Evolutionary conservation across 2,888 invertebrate species (phyloP).

Genomic region (Amphimallon solstitiale): DNA sequence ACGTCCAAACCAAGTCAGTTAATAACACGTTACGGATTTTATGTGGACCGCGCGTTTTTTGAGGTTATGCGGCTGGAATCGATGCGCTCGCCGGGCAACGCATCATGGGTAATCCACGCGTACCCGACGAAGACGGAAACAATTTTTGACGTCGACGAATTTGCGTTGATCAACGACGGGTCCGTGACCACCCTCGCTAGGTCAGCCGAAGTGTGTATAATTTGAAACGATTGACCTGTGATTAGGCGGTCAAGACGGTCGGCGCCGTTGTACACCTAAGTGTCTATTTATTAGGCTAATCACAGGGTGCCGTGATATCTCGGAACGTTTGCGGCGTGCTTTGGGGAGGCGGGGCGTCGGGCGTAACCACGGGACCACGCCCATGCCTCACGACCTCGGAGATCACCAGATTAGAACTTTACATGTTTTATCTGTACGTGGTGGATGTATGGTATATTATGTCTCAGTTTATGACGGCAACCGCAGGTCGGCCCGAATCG

Average conservation of each 20-base stretch:
- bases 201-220: constrained; percentile 58
- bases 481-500: constrained; percentile 37
- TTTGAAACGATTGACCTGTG: constrained; percentile 60
- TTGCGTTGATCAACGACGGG: constrained; percentile 39
- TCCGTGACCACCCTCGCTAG: constrained; percentile 57
- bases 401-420: constrained; percentile 42
- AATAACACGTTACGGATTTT: constrained; percentile 38
- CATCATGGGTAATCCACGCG: constrained; percentile 23
- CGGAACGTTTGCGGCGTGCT: constrained; percentile 51
- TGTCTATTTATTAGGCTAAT: constrained; percentile 63
- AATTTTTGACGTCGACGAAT: constrained; percentile 37
- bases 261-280: constrained; percentile 58
- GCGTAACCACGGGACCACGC: constrained; percentile 56
- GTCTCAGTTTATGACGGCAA: constrained; percentile 14
- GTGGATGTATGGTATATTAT: constrained; percentile 4
- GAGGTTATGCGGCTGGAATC: constrained; percentile 27
- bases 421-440: background rate
- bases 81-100: constrained; percentile 21
- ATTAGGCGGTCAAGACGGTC: constrained; percentile 59
- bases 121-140: constrained; percentile 29
- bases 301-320: constrained; percentile 57
- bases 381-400: constrained; percentile 58
- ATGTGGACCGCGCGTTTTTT: constrained; percentile 27
- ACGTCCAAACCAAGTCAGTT: constrained; percentile 40
- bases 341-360: constrained; percentile 54